A percentile compares a stretch with the other conserved stretches of the same genome.
Conservation (phyloP, 1,140 invertebrate species). For the Drosophila ercepeae region DNA sequence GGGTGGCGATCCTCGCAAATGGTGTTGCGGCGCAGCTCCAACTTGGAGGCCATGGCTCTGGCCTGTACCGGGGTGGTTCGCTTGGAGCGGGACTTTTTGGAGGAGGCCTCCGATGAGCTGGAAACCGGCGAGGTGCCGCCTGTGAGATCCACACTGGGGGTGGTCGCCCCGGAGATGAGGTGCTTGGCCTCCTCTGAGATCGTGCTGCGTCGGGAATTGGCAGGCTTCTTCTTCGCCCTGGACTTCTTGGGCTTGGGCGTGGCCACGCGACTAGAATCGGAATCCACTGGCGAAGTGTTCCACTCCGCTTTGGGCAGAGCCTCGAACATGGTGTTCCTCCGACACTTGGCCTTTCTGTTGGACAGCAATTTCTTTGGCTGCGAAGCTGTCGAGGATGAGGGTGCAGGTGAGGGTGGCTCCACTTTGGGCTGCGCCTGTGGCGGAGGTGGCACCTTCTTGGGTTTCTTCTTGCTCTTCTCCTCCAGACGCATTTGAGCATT, state of each 20-base stretch:
- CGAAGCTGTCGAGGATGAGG: not conserved
- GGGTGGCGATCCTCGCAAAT: constrained; percentile 17
- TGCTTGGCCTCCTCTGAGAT: constrained; percentile 3
- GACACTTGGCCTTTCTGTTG: not conserved
- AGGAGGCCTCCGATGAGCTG: not conserved
- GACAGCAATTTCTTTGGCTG: not conserved
- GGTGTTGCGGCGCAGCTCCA: constrained; percentile 21
- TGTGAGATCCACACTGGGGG: not conserved
- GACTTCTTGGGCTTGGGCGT: constrained; percentile 13
- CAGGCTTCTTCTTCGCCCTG: not conserved
- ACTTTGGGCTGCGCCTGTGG: constrained; percentile 10
- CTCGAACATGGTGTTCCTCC: constrained; percentile 20
- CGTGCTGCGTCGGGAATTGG: constrained; percentile 14
- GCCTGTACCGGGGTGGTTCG: not conserved
- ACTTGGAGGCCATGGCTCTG: not conserved
- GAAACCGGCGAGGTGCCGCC: not conserved
- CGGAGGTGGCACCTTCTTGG: constrained; percentile 35
- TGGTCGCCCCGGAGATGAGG: not conserved
- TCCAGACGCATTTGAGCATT: constrained; percentile 31
- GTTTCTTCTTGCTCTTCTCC: constrained; percentile 48
- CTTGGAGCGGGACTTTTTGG: constrained; percentile 4
- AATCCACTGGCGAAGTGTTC: constrained; percentile 7
- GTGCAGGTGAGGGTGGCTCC: not conserved
- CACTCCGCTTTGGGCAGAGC: constrained; percentile 9
- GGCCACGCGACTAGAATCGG: not conserved